Evolutionary conservation across 2,888 invertebrate genomes (phyloP).

Genomic region (Pristionchus entomophagus): DNA sequence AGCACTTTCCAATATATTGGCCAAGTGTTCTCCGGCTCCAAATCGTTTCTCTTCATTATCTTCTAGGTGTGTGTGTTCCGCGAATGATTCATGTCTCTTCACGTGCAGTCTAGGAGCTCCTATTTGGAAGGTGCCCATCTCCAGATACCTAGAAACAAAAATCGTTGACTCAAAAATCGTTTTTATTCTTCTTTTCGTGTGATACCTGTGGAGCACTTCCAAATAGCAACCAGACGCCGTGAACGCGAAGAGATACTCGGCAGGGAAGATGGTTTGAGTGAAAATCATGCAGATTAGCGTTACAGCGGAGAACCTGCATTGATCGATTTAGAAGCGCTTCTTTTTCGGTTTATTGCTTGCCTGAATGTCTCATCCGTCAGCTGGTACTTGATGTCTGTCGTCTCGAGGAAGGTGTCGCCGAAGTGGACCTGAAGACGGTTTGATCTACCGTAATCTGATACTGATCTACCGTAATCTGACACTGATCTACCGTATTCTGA

Average conservation of each 20-base stretch:
- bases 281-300: slow-evolving; percentile 73
- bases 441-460: background rate
- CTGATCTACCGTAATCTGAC: background rate
- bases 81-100: slow-evolving; percentile 22
- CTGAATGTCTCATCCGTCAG: slow-evolving; percentile 67
- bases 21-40: slow-evolving; percentile 37
- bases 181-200: too few relatives aligned
- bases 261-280: slow-evolving; percentile 74
- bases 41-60: background rate
- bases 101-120: slow-evolving; percentile 62
- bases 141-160: slow-evolving; percentile 50
- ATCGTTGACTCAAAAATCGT: too few relatives aligned
- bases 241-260: slow-evolving; percentile 74
- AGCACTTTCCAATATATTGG: slow-evolving; percentile 29
- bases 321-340: background rate
- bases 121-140: slow-evolving; percentile 73
- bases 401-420: slow-evolving; percentile 71
- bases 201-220: slow-evolving; percentile 71
- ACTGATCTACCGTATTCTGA: too few relatives aligned
- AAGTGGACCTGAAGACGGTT: slow-evolving; percentile 62
- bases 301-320: slow-evolving; percentile 57
- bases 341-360: slow-evolving; percentile 41
- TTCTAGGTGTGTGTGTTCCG: background rate
- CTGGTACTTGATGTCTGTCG: slow-evolving; percentile 71
- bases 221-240: slow-evolving; percentile 73